phyloP scores from a whole-genome alignment of 2,797 vertebrate genomes.

The Sphenodon punctatus region DNA sequence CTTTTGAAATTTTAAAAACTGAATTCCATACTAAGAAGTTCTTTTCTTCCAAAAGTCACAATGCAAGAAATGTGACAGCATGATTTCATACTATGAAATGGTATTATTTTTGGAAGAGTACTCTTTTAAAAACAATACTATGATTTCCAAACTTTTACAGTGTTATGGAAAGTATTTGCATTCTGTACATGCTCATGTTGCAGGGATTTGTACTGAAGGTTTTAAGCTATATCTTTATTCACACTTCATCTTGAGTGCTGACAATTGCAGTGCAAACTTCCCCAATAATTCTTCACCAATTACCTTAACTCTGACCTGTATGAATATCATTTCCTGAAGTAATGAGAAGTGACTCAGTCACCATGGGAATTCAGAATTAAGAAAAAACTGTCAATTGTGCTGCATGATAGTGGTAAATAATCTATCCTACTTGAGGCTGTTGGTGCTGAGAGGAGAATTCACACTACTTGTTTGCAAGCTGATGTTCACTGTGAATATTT shows the following conservation, averaged over 20 bases:
- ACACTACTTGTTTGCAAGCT: conserved; percentile 20
- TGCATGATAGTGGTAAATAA: conserved; percentile 46
- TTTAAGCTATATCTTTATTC: conserved; percentile 53
- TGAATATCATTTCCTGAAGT: conserved; percentile 49
- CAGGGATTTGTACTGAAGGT: conserved; percentile 14
- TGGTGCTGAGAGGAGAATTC: neutral
- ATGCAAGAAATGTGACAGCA: neutral
- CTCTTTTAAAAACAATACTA: neutral
- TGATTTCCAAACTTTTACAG: conserved; percentile 5
- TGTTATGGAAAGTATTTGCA: neutral
- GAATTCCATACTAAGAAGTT: neutral
- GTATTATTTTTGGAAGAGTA: neutral
- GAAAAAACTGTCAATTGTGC: conserved; percentile 39
- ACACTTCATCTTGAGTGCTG: conserved; percentile 43
- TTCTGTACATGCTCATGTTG: conserved; percentile 11
- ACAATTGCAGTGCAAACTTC: conserved; percentile 30
- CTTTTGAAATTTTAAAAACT: neutral
- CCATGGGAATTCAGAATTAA: conserved; percentile 21
- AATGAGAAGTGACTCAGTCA: conserved; percentile 46
- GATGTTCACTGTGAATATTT: neutral
- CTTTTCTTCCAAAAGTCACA: neutral
- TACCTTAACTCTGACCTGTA: conserved; percentile 48
- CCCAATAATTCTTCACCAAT: conserved; percentile 35
- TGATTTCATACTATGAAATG: neutral
- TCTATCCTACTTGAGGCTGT: conserved; percentile 27